Conservation (phyloP, 2,113 vertebrate genomes). For the Corapipo altera region DNA sequence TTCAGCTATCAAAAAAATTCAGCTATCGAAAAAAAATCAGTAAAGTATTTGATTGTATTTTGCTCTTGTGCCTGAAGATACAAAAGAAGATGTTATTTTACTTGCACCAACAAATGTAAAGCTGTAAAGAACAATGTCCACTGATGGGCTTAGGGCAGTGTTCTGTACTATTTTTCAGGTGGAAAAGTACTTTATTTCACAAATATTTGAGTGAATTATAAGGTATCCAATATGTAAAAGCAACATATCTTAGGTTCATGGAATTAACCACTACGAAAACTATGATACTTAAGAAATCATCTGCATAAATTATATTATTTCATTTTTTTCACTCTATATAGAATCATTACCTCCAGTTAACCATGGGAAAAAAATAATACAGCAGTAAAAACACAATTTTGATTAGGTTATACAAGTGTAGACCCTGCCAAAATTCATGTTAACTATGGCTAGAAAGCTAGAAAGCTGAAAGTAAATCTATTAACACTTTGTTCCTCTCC, state of each 20-base stretch:
- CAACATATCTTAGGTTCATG: not conserved
- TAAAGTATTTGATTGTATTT: not conserved
- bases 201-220: not conserved
- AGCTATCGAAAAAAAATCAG: not conserved
- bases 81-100: not conserved
- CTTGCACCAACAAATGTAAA: not conserved
- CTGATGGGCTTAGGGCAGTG: not conserved
- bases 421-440: fast-evolving
- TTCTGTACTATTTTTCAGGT: not conserved
- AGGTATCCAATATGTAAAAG: not conserved
- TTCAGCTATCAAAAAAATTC: not conserved
- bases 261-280: not conserved
- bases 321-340: not conserved
- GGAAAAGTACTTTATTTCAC: not conserved
- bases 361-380: not conserved
- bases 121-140: not conserved
- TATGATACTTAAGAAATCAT: not conserved
- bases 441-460: not conserved
- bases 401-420: not conserved
- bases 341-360: not conserved
- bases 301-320: not conserved
- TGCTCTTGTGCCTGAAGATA: not conserved
- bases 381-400: not conserved
- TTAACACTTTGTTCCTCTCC: not conserved
- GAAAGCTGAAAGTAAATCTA: not conserved